A percentile compares a stretch with the other conserved stretches of the same genome.
These are phyloP conservation scores for Plagiodera versicolora DNA, from an alignment of 2,888 invertebrate species.

Conservation along the genomic window DNA sequence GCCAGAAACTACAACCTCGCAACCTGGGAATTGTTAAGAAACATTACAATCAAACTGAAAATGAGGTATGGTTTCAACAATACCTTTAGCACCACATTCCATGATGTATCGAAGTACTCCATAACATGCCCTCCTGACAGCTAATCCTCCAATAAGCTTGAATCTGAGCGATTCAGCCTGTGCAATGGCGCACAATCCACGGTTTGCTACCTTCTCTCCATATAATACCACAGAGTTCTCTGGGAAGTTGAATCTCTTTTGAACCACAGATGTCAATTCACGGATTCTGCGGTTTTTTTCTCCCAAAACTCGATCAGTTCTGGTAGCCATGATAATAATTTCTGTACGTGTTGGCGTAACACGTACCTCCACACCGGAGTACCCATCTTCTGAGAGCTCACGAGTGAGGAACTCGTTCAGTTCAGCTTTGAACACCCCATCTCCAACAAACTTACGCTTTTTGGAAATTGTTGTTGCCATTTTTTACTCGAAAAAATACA, in stretches of 20 bases:
- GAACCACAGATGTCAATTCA: constrained; percentile 97
- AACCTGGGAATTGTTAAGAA: constrained; percentile 61
- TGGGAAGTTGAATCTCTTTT: constrained; percentile 96
- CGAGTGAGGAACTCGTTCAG: constrained; percentile 98
- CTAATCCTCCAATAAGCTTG: constrained; percentile 93
- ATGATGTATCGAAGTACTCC: constrained; percentile 81
- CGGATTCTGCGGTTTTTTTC: constrained; percentile 97
- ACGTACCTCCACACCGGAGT: constrained; percentile 98
- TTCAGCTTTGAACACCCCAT: constrained; percentile 99
- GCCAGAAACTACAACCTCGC: constrained; percentile 98
- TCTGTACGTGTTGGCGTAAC: constrained; percentile 96
- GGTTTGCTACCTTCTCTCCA: constrained; percentile 97
- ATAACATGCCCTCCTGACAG: constrained; percentile 90
- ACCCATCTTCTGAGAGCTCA: constrained; percentile 99
- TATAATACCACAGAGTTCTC: constrained; percentile 96
- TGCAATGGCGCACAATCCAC: constrained; percentile 98
- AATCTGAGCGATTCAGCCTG: constrained; percentile 98
- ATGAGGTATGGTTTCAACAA: background rate
- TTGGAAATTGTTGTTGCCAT: constrained; percentile 69
- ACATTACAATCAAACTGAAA: constrained; percentile 10
- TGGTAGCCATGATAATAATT: constrained; percentile 99
- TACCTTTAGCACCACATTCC: constrained; percentile 55
- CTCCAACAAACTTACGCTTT: constrained; percentile 90
- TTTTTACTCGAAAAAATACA: constrained; percentile 38
- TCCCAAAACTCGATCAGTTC: constrained; percentile 97